A percentile compares a stretch with the other conserved stretches of the same genome.
Evolutionary conservation across 2,113 vertebrate species (phyloP).

Genomic region (Catharus minimus): DNA sequence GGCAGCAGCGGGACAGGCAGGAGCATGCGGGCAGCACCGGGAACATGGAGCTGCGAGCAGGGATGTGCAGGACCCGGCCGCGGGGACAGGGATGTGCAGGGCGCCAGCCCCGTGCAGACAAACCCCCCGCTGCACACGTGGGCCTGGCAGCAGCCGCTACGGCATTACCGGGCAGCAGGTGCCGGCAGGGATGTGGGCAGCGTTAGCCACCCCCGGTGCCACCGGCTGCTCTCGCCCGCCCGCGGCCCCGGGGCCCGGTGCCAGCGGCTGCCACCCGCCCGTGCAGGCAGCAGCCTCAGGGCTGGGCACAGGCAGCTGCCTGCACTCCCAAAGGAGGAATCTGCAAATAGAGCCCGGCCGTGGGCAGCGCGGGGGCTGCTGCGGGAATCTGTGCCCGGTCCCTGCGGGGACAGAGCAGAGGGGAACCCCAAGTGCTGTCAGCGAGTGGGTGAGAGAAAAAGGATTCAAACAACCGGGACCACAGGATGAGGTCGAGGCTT

Average conservation of each 20-base stretch:
- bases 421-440: neutral
- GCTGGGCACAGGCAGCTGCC: neutral
- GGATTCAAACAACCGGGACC: accelerated
- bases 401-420: neutral
- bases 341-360: neutral
- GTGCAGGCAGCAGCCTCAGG: neutral
- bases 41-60: accelerated
- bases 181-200: slow-evolving; percentile 7
- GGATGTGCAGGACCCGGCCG: neutral
- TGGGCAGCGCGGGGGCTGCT: neutral
- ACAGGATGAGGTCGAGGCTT: neutral
- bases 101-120: neutral
- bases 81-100: accelerated
- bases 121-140: neutral
- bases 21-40: accelerated
- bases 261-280: slow-evolving; percentile 13
- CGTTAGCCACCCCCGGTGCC: neutral
- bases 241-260: neutral
- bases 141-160: neutral
- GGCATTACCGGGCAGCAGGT: slow-evolving; percentile 11
- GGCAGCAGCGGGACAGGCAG: neutral
- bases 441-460: accelerated
- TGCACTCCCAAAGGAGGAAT: neutral
- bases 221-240: slow-evolving; percentile 26
- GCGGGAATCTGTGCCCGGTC: neutral